These are phyloP conservation scores for Dicerorhinus sumatrensis DNA, from an alignment of 2,113 vertebrate genomes.

Conservation along the genomic window DNA sequence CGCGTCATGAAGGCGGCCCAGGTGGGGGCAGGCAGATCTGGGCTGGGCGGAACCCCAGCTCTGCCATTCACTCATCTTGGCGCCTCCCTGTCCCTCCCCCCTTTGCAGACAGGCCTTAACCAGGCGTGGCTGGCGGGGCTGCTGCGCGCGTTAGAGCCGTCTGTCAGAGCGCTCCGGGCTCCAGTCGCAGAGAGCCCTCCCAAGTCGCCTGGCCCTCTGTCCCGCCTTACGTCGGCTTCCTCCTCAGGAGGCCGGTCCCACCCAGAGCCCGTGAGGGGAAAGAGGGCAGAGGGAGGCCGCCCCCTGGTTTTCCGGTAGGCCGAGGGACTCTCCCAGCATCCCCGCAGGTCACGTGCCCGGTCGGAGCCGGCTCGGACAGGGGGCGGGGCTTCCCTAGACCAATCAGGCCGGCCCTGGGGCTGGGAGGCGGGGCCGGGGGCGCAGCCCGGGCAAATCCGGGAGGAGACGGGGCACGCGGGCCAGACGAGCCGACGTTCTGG, in stretches of 20 bases:
- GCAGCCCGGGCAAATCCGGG: too few relatives aligned
- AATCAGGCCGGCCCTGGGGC: not conserved
- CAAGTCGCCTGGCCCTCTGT: not conserved
- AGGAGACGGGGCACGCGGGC: too few relatives aligned
- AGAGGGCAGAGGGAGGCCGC: not conserved
- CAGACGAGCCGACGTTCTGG: too few relatives aligned
- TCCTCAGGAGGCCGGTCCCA: not conserved
- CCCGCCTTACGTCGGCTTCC: not conserved
- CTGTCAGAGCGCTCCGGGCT: not conserved
- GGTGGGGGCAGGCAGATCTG: not conserved
- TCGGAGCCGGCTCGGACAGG: not conserved
- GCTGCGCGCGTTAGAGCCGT: not conserved
- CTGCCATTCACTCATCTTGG: not conserved
- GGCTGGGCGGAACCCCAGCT: not conserved
- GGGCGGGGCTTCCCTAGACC: not conserved
- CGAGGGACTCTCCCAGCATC: not conserved
- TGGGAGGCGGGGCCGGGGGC: too few relatives aligned
- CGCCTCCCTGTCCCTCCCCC: not conserved
- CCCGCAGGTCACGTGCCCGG: not conserved
- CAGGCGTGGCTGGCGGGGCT: not conserved
- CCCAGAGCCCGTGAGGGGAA: fast-evolving
- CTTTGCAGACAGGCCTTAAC: too few relatives aligned
- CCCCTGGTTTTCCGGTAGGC: fast-evolving
- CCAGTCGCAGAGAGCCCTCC: not conserved
- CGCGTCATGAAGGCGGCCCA: not conserved